Evolutionary conservation across 2,888 invertebrate species (phyloP).

Genomic region (Lordiphosa fenestrarum): DNA sequence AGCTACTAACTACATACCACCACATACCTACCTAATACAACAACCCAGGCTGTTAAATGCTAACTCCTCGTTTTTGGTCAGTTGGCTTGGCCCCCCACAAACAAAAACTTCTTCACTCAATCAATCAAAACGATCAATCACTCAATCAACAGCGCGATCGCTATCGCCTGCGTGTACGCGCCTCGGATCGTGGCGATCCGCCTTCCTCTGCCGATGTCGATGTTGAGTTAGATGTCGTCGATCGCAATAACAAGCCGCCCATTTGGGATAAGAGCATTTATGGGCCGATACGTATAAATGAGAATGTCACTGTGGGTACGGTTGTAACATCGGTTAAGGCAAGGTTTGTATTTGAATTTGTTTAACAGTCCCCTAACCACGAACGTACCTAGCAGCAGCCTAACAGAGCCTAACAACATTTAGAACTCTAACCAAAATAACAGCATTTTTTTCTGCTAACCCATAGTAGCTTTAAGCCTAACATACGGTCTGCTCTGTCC

Average conservation of each 20-base stretch:
- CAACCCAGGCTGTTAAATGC: slow-evolving; percentile 8
- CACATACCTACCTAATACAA: slow-evolving; percentile 1
- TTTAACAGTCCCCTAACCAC: slow-evolving; percentile 41
- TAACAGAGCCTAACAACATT: slow-evolving; percentile 6
- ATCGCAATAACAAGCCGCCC: slow-evolving; percentile 98
- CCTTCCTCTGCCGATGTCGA: slow-evolving; percentile 97
- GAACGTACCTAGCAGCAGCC: slow-evolving; percentile 44
- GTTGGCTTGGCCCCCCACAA: neutral
- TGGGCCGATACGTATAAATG: slow-evolving; percentile 98
- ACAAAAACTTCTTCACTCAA: slow-evolving; percentile 11
- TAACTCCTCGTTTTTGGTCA: slow-evolving; percentile 2
- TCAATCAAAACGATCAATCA: slow-evolving; percentile 21
- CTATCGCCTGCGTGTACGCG: slow-evolving; percentile 97
- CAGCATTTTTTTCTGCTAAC: slow-evolving; percentile 33
- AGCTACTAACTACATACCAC: slow-evolving; percentile 13
- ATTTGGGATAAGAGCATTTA: slow-evolving; percentile 97
- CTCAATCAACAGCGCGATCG: slow-evolving; percentile 89
- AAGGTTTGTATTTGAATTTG: slow-evolving; percentile 89
- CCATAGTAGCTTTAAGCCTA: slow-evolving; percentile 25
- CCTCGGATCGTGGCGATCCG: slow-evolving; percentile 96
- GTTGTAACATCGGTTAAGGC: slow-evolving; percentile 99
- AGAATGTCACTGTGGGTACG: slow-evolving; percentile 99
- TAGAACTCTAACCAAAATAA: slow-evolving; percentile 11
- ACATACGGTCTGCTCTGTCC: slow-evolving; percentile 8
- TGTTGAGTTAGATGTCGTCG: slow-evolving; percentile 98